Conservation (phyloP, 2,888 invertebrate genomes). For the Choristoneura rosaceana region DNA sequence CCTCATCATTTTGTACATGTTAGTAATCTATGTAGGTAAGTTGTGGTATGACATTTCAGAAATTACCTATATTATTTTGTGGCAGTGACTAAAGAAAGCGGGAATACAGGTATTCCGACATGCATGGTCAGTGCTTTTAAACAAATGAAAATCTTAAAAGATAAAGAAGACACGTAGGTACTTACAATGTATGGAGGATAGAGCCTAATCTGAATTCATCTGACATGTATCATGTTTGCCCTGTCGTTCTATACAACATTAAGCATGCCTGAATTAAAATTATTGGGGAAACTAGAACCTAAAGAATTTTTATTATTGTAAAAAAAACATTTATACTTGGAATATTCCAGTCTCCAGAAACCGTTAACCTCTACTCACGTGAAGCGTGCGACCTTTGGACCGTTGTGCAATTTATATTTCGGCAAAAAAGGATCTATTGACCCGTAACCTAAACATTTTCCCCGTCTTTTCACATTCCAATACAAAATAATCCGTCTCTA, state of each 20-base stretch:
- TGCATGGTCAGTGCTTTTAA: too few species aligned
- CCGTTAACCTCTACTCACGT: conserved; percentile 73
- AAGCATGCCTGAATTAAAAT: background rate
- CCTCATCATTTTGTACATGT: too few species aligned
- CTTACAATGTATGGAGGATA: too few species aligned
- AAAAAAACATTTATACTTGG: background rate
- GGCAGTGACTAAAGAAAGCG: too few species aligned
- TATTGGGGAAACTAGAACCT: background rate
- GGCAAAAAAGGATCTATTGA: conserved; percentile 73
- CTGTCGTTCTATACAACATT: background rate
- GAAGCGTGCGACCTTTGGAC: conserved; percentile 77
- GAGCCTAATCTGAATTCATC: too few species aligned
- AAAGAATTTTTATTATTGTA: background rate
- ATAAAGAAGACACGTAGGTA: too few species aligned
- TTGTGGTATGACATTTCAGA: background rate
- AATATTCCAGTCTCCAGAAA: conserved; percentile 42
- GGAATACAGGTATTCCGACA: too few species aligned
- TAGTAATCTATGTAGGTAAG: too few species aligned
- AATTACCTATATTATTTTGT: background rate
- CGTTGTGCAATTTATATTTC: conserved; percentile 70
- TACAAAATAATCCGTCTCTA: conserved; percentile 59
- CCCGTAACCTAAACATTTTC: conserved; percentile 75
- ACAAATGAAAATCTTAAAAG: too few species aligned
- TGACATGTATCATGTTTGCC: too few species aligned
- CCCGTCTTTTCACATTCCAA: conserved; percentile 64